Percentiles rank a stretch among this genome's conserved stretches.
Conservation (phyloP, 2,888 invertebrate genomes). For the Conistra vaccinii region DNA sequence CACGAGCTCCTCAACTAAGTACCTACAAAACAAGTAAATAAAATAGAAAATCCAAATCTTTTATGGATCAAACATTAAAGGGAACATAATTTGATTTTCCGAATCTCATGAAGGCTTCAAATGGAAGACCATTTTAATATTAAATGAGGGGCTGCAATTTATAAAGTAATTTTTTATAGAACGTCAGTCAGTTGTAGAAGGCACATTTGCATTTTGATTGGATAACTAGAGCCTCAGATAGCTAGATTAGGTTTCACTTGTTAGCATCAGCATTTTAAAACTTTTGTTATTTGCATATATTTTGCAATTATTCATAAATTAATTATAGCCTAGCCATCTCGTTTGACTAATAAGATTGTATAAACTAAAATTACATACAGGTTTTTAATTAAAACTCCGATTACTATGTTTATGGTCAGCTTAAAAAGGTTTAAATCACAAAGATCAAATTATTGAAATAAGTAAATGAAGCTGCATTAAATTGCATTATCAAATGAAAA, state of each 20-base stretch:
- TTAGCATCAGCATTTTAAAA: conserved; percentile 32
- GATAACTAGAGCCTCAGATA: conserved; percentile 47
- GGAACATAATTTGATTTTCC: conserved; percentile 14
- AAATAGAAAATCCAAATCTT: conserved; percentile 10
- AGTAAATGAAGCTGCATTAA: neutral
- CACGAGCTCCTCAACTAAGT: too few relatives aligned
- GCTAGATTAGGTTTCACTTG: conserved; percentile 39
- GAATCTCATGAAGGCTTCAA: neutral
- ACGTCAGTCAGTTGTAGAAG: conserved; percentile 39
- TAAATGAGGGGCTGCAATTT: conserved; percentile 23
- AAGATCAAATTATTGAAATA: too few relatives aligned
- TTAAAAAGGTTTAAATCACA: neutral
- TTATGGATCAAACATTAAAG: conserved; percentile 12
- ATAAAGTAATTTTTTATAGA: conserved; percentile 36
- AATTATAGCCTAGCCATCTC: too few relatives aligned
- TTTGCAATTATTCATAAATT: conserved; percentile 20
- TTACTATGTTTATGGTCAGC: neutral
- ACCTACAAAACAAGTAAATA: neutral
- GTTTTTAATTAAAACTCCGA: neutral
- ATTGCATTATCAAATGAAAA: neutral
- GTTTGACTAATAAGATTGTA: neutral
- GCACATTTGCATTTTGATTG: conserved; percentile 69
- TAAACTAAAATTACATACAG: neutral
- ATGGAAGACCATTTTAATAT: conserved; percentile 27
- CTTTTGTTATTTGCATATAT: conserved; percentile 30